Conservation (phyloP, 2,113 vertebrate species). For the Oncorhynchus kisutch region DNA sequence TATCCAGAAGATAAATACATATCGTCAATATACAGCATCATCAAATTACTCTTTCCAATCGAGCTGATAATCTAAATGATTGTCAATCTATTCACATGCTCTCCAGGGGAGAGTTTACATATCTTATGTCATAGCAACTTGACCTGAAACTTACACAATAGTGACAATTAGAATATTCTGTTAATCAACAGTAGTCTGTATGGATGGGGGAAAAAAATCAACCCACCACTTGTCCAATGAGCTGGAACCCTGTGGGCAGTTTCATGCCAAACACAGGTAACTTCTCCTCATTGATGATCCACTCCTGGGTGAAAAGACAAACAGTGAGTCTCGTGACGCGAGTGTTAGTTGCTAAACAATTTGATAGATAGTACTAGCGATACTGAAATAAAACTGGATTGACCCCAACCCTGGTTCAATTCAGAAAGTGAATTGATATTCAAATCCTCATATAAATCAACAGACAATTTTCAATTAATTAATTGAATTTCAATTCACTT, state of each 20-base stretch:
- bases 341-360: neutral
- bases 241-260: slow-evolving; percentile 81
- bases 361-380: neutral
- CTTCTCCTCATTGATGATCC: slow-evolving; percentile 74
- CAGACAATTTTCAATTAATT: too few species aligned
- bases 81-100: too few species aligned
- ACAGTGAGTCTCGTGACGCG: too few species aligned
- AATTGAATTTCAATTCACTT: too few species aligned
- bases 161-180: too few species aligned
- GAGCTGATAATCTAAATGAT: too few species aligned
- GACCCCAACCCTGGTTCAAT: neutral
- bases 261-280: slow-evolving; percentile 81
- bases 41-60: neutral
- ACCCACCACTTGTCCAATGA: slow-evolving; percentile 84
- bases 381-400: neutral
- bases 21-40: neutral
- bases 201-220: neutral
- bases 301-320: slow-evolving; percentile 66
- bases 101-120: too few species aligned
- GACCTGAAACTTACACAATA: too few species aligned
- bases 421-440: too few species aligned
- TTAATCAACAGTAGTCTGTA: neutral
- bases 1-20: neutral
- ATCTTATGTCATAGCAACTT: too few species aligned
- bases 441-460: too few species aligned